Percentiles rank a stretch among this genome's conserved stretches.
These are phyloP conservation scores for Oscheius sp. DNA, from an alignment of 2,888 invertebrate genomes.

Conservation along the genomic window DNA sequence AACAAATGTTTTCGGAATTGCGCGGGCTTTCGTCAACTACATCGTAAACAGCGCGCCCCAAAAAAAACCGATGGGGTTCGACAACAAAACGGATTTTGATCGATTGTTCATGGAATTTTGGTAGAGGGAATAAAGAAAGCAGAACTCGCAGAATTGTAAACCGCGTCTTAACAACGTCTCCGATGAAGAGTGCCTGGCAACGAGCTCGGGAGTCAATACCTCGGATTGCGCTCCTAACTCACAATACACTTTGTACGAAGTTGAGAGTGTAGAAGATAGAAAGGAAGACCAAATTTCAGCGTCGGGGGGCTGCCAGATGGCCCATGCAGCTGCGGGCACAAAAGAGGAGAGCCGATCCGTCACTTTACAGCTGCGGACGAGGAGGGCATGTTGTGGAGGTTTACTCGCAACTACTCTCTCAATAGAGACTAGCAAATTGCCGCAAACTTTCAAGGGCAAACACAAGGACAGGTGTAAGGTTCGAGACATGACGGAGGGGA, in stretches of 20 bases:
- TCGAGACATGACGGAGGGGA: not conserved
- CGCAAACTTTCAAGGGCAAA: conserved; percentile 20
- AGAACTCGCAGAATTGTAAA: too few relatives aligned
- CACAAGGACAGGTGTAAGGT: conserved; percentile 5
- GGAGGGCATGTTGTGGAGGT: conserved; percentile 4
- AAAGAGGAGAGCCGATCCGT: conserved; percentile 29
- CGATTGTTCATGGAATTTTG: too few relatives aligned
- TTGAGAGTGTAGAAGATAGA: not conserved
- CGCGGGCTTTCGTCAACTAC: not conserved
- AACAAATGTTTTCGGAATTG: conserved; percentile 7
- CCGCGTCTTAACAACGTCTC: too few relatives aligned
- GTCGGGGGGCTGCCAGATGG: not conserved
- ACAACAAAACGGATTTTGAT: too few relatives aligned
- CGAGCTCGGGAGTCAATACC: not conserved
- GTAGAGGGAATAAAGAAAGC: too few relatives aligned
- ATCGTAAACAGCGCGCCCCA: conserved; percentile 3
- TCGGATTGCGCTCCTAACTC: not conserved
- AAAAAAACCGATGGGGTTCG: too few relatives aligned
- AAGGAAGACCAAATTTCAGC: not conserved
- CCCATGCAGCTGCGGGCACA: conserved; percentile 27
- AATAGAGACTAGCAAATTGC: conserved; percentile 2
- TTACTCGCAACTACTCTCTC: conserved; percentile 7
- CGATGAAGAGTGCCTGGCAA: not conserved
- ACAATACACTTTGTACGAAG: too few relatives aligned
- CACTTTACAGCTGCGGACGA: conserved; percentile 32